phyloP scores from a whole-genome alignment of 2,888 invertebrate species.

The Parnassius glacialis region DNA sequence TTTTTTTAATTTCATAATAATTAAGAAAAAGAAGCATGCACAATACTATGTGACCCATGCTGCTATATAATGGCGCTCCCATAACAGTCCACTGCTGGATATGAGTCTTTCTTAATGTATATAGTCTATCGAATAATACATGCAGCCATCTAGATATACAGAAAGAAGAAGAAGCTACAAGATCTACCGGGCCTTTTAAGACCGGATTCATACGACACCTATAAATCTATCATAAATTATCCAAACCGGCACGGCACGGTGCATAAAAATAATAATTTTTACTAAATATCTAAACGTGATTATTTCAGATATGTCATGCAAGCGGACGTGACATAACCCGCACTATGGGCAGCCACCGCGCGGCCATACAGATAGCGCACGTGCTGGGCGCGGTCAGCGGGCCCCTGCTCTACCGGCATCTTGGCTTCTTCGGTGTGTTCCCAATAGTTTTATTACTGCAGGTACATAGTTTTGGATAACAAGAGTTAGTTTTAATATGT shows the following conservation, averaged over 20 bases:
- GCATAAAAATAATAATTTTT: no score
- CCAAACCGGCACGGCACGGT: no score
- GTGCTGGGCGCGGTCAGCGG: conserved; percentile 86
- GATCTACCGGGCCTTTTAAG: no score
- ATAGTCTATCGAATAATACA: background rate
- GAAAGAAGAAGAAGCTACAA: no score
- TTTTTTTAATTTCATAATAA: no score
- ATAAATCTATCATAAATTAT: background rate
- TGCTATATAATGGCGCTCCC: no score
- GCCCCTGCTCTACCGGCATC: conserved; percentile 85
- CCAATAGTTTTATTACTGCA: conserved; percentile 78
- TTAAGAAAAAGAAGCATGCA: no score
- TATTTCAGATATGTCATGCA: conserved; percentile 67
- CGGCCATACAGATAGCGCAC: conserved; percentile 71
- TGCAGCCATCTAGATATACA: no score
- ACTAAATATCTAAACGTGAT: background rate
- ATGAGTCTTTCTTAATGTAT: background rate
- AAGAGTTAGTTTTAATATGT: no score
- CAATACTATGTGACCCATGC: no score
- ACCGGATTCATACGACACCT: no score
- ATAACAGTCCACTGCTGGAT: conserved; percentile 20
- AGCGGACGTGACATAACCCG: conserved; percentile 69
- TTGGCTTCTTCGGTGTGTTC: conserved; percentile 88
- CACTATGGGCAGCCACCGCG: conserved; percentile 83
- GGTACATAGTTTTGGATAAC: conserved; percentile 48